Evolutionary conservation across 1,140 invertebrate species (phyloP), one percentile per base, ranked within the genome.

Genomic region (Caerostris extrusa): DNA sequence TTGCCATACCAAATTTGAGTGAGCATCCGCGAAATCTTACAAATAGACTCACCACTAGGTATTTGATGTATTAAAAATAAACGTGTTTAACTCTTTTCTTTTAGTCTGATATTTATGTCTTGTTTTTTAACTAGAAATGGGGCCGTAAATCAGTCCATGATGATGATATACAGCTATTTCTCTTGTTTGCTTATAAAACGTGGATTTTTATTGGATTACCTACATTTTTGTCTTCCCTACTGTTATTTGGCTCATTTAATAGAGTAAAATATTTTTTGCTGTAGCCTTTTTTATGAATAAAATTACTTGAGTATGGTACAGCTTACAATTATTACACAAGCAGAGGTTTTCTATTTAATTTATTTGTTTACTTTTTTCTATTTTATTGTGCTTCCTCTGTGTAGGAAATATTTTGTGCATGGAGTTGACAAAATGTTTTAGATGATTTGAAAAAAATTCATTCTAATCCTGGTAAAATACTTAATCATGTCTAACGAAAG

Each of bases 1-100:
- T 34, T 34, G 34, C 2, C 34, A 34, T 34, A n/a, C 34, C 91
- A 87, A 93, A 93, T 93, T 93, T 77, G 91, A 93, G 64, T 57
- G 82, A 87, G 34, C 53, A 82, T 61, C 53, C 55, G 8, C 19
- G 61, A 91, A 81, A 82, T 91, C 53, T 83, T 85, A 67, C 34
- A 85, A 92, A 92, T 64, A 64, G 53, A 55, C 50, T 56, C n/a
- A 6, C 14, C 17, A 53, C 57, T n/a, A 53, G 69, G 55, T 82
- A 55, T 91, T 91, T 91, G 87, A 19, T 69, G 7, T 69, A 69
- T 89, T 89, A 67, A 71, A 87, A 89, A 55, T 56, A 61, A 87
- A 10, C 8, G 14, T 77, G 71, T 53, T 19, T 50, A 57, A 57
- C 14, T 77, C 71, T 77, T 69, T 64, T 77, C 71, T 53, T 50